These are phyloP conservation scores for Apodemus agrarius DNA, from an alignment of 2,797 vertebrate species.

Conservation along the genomic window DNA sequence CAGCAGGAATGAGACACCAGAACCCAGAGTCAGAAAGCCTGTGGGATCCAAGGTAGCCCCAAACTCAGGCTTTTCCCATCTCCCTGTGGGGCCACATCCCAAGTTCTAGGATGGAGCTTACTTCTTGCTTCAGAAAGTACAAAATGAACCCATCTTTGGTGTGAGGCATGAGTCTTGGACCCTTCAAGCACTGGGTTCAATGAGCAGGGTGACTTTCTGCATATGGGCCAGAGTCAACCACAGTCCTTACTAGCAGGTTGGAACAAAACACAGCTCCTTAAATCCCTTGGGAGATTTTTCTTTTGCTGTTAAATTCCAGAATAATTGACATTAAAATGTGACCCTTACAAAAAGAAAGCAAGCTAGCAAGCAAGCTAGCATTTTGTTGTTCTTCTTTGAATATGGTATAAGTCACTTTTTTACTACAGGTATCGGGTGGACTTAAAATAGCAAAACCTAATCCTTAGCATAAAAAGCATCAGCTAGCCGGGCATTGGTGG, in stretches of 20 bases:
- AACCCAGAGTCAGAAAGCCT: neutral
- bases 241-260: neutral
- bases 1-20: neutral
- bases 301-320: neutral
- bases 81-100: neutral
- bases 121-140: neutral
- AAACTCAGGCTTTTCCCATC: neutral
- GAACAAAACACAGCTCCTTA: neutral
- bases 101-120: neutral
- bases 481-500: no score
- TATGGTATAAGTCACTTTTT: neutral
- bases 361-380: neutral
- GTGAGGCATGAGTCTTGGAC: neutral
- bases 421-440: neutral
- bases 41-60: neutral
- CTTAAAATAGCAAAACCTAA: neutral
- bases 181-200: fast-evolving
- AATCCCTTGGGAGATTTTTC: neutral
- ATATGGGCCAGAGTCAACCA: fast-evolving
- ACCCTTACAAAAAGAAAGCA: neutral
- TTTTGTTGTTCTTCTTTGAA: neutral
- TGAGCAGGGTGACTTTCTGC: neutral
- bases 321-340: neutral
- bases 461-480: constrained; percentile 24
- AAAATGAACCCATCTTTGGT: neutral